Percentiles rank a stretch among this genome's conserved stretches.
phyloP scores from a whole-genome alignment of 2,113 vertebrate genomes.

The Mormoops blainvillei region DNA sequence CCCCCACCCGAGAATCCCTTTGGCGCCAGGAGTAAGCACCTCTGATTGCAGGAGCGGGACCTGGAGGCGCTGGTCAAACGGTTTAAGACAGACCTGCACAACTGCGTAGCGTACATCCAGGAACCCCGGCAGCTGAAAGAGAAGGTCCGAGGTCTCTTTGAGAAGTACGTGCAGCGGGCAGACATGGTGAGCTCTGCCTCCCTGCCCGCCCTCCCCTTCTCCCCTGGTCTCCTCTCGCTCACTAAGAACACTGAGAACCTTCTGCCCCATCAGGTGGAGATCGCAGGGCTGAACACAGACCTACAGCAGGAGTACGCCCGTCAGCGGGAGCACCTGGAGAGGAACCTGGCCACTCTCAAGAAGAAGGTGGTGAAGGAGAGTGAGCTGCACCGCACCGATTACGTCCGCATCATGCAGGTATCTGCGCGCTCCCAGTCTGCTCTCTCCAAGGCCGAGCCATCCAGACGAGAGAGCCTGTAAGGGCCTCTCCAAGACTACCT shows the following conservation, averaged over 20 bases:
- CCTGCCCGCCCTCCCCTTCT: background rate
- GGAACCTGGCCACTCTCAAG: constrained; percentile 84
- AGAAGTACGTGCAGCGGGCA: constrained; percentile 82
- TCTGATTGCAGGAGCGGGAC: constrained; percentile 82
- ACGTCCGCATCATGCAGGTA: constrained; percentile 89
- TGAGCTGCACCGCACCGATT: constrained; percentile 82
- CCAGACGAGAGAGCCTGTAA: background rate
- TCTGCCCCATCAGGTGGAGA: constrained; percentile 80
- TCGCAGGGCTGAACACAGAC: constrained; percentile 79
- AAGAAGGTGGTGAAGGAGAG: constrained; percentile 83
- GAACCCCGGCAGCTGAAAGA: constrained; percentile 88
- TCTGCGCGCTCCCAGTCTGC: fast-evolving
- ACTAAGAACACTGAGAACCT: background rate
- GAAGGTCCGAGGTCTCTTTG: constrained; percentile 81
- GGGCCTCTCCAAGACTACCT: background rate
- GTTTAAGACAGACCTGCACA: constrained; percentile 89
- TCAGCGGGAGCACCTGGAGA: constrained; percentile 87
- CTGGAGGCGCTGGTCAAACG: constrained; percentile 82
- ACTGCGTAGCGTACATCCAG: constrained; percentile 86
- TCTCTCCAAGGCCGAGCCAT: fast-evolving
- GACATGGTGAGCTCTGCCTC: constrained; percentile 83
- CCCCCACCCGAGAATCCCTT: background rate
- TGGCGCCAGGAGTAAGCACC: background rate
- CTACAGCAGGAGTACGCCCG: constrained; percentile 80
- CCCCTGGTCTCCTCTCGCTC: background rate